A percentile compares a stretch with the other conserved stretches of the same genome.
Evolutionary conservation across 2,797 vertebrate species (phyloP).

Genomic region (Lagodon rhomboides): DNA sequence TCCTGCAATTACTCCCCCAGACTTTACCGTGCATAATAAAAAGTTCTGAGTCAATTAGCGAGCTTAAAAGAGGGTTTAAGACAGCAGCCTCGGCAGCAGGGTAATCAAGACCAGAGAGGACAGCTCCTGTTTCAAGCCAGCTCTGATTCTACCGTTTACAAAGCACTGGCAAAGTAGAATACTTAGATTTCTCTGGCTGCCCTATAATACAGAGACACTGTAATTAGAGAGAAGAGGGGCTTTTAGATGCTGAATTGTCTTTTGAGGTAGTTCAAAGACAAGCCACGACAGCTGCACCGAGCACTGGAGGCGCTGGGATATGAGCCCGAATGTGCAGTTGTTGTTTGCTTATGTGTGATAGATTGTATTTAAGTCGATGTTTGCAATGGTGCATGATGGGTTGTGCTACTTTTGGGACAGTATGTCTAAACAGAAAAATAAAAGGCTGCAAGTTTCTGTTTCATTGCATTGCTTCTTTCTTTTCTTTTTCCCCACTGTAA

Average conservation of each 20-base stretch:
- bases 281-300: conserved; percentile 68
- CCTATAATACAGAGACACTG: conserved; percentile 78
- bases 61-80: conserved; percentile 50
- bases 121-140: conserved; percentile 62
- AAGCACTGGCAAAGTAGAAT: conserved; percentile 70
- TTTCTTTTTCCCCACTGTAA: background rate
- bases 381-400: conserved; percentile 16
- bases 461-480: background rate
- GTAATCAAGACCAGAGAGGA: conserved; percentile 62
- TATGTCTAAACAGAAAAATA: conserved; percentile 23
- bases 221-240: conserved; percentile 82
- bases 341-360: conserved; percentile 44
- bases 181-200: conserved; percentile 67
- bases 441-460: conserved; percentile 14
- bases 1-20: conserved; percentile 26
- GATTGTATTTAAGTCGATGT: conserved; percentile 33
- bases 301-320: conserved; percentile 42
- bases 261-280: conserved; percentile 82
- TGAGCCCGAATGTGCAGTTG: conserved; percentile 54
- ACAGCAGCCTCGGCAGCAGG: conserved; percentile 50
- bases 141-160: conserved; percentile 64
- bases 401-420: conserved; percentile 11
- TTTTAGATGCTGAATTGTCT: conserved; percentile 83
- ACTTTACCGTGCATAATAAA: conserved; percentile 42
- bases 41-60: conserved; percentile 55